Conservation (phyloP, 2,888 invertebrate genomes). For the Hetaerina titia region DNA sequence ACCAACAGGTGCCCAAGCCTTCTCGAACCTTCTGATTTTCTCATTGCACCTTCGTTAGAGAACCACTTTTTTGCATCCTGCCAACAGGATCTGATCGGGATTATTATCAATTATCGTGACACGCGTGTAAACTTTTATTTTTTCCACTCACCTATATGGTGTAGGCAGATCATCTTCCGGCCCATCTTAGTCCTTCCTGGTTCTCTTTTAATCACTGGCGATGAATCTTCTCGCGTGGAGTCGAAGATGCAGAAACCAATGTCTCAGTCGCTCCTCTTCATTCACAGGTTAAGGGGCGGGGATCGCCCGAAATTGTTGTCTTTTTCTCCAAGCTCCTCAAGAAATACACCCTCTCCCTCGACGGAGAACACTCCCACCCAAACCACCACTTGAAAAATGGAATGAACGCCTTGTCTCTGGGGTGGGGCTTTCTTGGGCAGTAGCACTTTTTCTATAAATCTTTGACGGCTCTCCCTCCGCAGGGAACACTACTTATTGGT, state of each 20-base stretch:
- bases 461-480: background rate
- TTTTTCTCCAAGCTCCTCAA: no score
- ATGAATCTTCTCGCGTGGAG: background rate
- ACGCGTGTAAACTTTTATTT: background rate
- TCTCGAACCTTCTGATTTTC: background rate
- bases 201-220: background rate
- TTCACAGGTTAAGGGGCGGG: background rate
- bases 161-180: background rate
- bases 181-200: background rate
- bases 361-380: background rate
- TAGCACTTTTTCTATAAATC: background rate
- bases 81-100: background rate
- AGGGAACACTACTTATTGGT: background rate
- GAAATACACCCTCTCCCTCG: background rate
- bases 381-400: background rate
- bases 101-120: background rate
- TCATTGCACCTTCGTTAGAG: background rate
- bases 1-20: constrained; percentile 39
- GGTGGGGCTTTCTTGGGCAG: background rate
- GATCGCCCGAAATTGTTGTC: background rate
- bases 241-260: background rate
- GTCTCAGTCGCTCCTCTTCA: background rate
- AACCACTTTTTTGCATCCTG: background rate
- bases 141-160: background rate
- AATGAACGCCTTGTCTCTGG: background rate